Evolutionary conservation across 2,888 invertebrate species (phyloP).

Genomic region (Drosophila pseudotakahashii): DNA sequence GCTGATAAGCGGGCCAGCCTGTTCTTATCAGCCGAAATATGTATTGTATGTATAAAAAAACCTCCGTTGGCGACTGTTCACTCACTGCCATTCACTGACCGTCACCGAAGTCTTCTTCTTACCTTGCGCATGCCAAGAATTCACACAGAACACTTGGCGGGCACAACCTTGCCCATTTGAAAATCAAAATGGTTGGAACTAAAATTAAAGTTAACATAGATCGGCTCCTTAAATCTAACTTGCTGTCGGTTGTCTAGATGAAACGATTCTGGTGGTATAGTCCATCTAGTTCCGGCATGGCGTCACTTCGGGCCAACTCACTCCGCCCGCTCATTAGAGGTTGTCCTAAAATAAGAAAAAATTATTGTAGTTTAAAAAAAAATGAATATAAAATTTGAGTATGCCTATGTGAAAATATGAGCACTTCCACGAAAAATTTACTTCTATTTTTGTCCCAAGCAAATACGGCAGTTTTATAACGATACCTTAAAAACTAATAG

Average conservation of each 20-base stretch:
- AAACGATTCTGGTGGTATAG: neutral
- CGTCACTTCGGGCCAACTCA: neutral
- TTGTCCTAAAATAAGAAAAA: neutral
- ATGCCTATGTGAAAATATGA: too few species aligned
- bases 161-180: neutral
- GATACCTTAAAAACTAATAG: too few species aligned
- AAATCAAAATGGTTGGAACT: neutral
- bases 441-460: too few species aligned
- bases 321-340: neutral
- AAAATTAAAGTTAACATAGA: constrained; percentile 1
- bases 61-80: constrained; percentile 37
- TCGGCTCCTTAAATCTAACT: neutral
- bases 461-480: too few species aligned
- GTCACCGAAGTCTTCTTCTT: constrained; percentile 32
- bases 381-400: too few species aligned
- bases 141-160: constrained; percentile 6
- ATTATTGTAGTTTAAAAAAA: neutral
- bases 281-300: neutral
- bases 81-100: constrained; percentile 27
- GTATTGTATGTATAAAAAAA: constrained; percentile 34
- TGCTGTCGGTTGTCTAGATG: neutral
- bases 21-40: constrained; percentile 65
- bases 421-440: too few species aligned
- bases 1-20: constrained; percentile 69
- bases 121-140: neutral